Evolutionary conservation across 1,140 invertebrate species (phyloP), one percentile per base, ranked within the genome.

Genomic region (Gyrodactylus salaris): DNA sequence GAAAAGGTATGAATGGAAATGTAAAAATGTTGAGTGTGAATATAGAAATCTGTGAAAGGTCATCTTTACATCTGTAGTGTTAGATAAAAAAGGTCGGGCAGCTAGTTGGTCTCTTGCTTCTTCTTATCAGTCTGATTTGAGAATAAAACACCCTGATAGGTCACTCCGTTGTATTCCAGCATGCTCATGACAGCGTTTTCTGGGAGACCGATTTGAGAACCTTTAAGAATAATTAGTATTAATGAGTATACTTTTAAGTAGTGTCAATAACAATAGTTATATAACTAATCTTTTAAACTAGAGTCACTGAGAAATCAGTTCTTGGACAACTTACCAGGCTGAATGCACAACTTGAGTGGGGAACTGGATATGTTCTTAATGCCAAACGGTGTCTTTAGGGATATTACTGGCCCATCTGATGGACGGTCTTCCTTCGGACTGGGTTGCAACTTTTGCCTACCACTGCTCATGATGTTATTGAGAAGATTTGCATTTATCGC

Each of bases 111-210:
- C n/a, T n/a, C n/a, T n/a, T n/a, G n/a, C n/a, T n/a, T n/a, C n/a
- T n/a, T n/a, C n/a, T n/a, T n/a, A n/a, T 54, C n/a, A n/a, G n/a
- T 76, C 21, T 7, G 78, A 70, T 81, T 78, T 16, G 82, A 82
- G 76, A 83, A 84, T 27, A 83, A 78, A 24, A 83, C 80, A 16
- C 82, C 82, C 75, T 84, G 82, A 75, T 83, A 84, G 77, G 80
- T 82, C 54, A 80, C 85, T 27, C 92, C 92, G 79, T 97, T 95
- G 68, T 97, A 85, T 80, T 96, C 91, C 86, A 98, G 90, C 76
- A 88, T 91, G 1, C 97, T 90, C 26, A 89, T 87, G 68, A 97
- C 81, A 21, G 91, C 91, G 78, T 74, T 73, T 23, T 75, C 74
- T 20, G 72, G 72, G 20, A 73, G 72, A 1, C 72, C 72, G 7